Evolutionary conservation across 2,888 invertebrate genomes (phyloP), one percentile per base, ranked within the genome.

Genomic region (Homarus gammarus): DNA sequence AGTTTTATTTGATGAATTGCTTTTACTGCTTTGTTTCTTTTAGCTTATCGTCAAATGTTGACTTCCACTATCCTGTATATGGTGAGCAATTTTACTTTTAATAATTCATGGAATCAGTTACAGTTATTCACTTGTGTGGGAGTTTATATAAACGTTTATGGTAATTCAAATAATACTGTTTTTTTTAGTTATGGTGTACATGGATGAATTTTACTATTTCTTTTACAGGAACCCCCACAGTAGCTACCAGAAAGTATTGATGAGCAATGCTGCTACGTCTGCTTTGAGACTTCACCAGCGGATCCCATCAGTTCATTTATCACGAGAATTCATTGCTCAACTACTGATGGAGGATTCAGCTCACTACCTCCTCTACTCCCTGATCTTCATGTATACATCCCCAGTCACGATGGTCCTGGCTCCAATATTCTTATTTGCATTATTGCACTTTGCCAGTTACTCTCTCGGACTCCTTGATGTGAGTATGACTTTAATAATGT

Each of bases 281-380:
- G 99, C 99, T 0, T 95, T 99, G 83, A 95, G 99, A 89, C 95
- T 99, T 92, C 99, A 99, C 94, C 99, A 99, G 94, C 95, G 99
- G 91, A 95, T 99, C 92, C 98, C 98, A 33, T 95, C 96, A 92
- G 96, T 98, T 93, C 95, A 96, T 89, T 95, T 99, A 87, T 97
- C 96, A 51, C 95, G 97, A 91, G 97, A 97, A 94, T 99, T 98
- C 94, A 94, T 99, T 90, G 95, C 96, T 27, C 84, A 87, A 61
- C 72, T 92, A 77, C n/a, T 92, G 77, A 85, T 90, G 86, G 92
- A 92, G 64, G 95, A 95, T 93, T 98, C 98, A 93, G 98, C 98
- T 92, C 99, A 99, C 94, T 99, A 99, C 93, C 95, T 99, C 92
- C 96, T 99, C 95, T 99, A 97, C 94, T 98, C 98, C 75, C 95